Conservation (phyloP, 1,140 invertebrate genomes). For the Lepidurus couesii region DNA sequence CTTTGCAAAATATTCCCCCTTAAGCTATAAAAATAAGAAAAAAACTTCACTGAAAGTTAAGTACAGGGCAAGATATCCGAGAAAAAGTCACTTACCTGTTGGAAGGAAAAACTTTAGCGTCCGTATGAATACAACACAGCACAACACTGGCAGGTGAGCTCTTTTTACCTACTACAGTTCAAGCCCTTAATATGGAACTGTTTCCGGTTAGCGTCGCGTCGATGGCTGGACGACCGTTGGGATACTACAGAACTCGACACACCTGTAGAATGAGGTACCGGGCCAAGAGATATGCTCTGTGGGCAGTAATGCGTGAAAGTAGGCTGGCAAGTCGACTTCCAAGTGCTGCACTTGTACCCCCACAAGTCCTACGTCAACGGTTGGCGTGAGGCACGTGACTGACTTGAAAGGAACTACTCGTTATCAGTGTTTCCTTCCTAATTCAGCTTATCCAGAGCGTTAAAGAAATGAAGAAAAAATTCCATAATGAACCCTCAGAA, state of each 20-base stretch:
- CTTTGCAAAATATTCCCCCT: background rate
- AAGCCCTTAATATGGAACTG: background rate
- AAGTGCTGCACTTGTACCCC: background rate
- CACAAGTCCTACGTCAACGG: background rate
- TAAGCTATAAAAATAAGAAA: background rate
- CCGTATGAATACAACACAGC: background rate
- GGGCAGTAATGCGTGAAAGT: background rate
- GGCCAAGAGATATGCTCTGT: background rate
- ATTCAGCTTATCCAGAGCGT: background rate
- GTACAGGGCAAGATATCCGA: too few relatives aligned
- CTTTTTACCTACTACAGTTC: background rate
- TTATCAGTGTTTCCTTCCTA: background rate
- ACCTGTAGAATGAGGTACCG: background rate
- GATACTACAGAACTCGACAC: background rate
- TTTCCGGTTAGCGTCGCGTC: conserved; percentile 5
- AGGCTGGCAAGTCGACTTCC: background rate
- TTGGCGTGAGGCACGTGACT: background rate
- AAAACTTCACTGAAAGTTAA: too few relatives aligned
- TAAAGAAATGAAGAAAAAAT: too few relatives aligned
- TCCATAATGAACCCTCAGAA: too few relatives aligned
- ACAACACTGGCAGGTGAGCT: background rate
- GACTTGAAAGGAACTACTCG: background rate
- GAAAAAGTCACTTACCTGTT: background rate
- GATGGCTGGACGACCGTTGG: conserved; percentile 20
- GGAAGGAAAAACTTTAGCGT: background rate